These are phyloP conservation scores for Gortyna flavago DNA, from an alignment of 2,888 invertebrate genomes.

Conservation along the genomic window DNA sequence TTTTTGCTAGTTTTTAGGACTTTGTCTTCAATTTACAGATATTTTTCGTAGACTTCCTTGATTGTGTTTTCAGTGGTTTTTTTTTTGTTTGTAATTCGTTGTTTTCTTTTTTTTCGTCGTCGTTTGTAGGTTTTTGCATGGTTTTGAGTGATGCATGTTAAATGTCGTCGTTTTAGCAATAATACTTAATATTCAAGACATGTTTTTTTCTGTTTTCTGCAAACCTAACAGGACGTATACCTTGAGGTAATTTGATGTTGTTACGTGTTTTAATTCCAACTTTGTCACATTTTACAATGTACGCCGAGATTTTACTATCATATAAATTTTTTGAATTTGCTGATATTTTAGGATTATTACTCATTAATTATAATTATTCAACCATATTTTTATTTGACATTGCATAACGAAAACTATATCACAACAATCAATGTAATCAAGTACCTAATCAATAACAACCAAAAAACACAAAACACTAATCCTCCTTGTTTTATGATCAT, in stretches of 20 bases:
- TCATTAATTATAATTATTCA: background rate
- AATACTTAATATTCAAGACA: conserved; percentile 55
- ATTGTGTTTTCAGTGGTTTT: conserved; percentile 30
- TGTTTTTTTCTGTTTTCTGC: conserved; percentile 75
- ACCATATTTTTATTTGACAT: background rate
- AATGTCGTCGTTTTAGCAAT: conserved; percentile 59
- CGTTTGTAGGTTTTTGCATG: conserved; percentile 66
- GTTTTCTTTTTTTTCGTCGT: conserved; percentile 41
- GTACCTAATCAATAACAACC: background rate
- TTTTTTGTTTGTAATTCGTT: conserved; percentile 26
- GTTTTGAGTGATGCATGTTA: conserved; percentile 64
- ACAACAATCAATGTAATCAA: background rate
- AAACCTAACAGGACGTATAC: conserved; percentile 85
- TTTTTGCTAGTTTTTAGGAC: conserved; percentile 30
- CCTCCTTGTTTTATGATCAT: background rate
- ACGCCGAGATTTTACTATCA: too few species aligned
- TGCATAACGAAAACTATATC: background rate
- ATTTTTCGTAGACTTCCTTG: conserved; percentile 25
- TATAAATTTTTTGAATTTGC: too few species aligned
- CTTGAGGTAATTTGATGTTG: conserved; percentile 83
- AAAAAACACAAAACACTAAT: background rate
- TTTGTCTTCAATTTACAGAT: conserved; percentile 28
- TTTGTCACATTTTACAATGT: background rate
- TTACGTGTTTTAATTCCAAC: background rate
- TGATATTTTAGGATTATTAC: too few species aligned